Base-by-base conservation (phyloP, 2,888 invertebrate species). In the Mermis nigrescens region DNA sequence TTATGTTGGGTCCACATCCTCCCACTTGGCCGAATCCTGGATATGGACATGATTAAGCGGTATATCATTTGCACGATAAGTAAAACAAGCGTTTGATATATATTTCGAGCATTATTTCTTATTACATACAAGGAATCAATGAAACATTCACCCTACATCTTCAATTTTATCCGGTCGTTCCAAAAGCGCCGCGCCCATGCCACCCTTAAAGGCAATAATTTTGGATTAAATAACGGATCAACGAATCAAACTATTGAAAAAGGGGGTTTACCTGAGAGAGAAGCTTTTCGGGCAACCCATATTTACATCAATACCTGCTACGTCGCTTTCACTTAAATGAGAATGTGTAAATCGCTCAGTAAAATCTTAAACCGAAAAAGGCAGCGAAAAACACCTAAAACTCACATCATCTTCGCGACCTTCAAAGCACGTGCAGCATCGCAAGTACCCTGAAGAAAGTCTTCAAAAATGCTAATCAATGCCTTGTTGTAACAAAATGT, bases 231-330 rank as follows among this genome's bases (percentile, higher is more conserved):
- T 3, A 31, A 29, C 31, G 28, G 22, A 3, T 19, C 24, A n/a
- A 32, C 56, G 19, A 22, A 15, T 27, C 56, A 46, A 55, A 15
- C 15, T 19, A 7, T 12, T 57, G 15, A 24, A 19, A 52, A 15
- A 15, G 15, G n/a, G 31, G 31, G 19, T 45, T 27, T 57, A 60
- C 76, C 76, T 90, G 88, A 98, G 79, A 1, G 94, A 95, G 76
- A 98, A 98, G 69, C 89, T 86, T 76, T 98, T 98, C 0, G 98
- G 98, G 69, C 98, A 99, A 2, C 98, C 98, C 98, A 98, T 99
- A 72, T 99, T 99, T 26, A 99, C 82, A 72, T 98, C 98, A 65
- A 98, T 83, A 0, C 83, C 98, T 46, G 92, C 84, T 2, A 98
- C 83, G 79, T 95, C 92, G 64, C 83, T 79, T 76, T 92, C 85